A percentile compares a stretch with the other conserved stretches of the same genome.
Conservation (phyloP, 1,140 invertebrate species). For the Teleopsis dalmanni region DNA sequence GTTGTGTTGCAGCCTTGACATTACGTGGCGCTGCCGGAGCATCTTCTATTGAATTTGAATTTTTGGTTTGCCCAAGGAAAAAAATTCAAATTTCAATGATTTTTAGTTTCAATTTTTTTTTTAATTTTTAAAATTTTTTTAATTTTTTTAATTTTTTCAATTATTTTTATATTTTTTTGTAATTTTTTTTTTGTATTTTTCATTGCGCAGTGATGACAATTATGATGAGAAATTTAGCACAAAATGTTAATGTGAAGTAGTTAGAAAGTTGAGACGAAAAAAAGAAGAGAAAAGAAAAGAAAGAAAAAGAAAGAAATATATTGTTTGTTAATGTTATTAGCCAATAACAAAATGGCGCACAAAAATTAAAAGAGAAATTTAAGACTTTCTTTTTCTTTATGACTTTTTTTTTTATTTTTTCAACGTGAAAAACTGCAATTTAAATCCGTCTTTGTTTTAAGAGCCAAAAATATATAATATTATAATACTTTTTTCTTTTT, state of each 20-base stretch:
- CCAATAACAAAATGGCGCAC: too few species aligned
- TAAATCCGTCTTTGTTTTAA: too few species aligned
- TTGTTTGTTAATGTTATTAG: slow-evolving; percentile 28
- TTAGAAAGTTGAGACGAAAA: slow-evolving; percentile 40
- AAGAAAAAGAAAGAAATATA: slow-evolving; percentile 18
- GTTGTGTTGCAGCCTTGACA: slow-evolving; percentile 47
- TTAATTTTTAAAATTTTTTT: slow-evolving; percentile 12
- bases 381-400: too few species aligned
- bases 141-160: slow-evolving; percentile 11
- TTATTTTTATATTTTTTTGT: slow-evolving; percentile 4
- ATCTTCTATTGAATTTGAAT: slow-evolving; percentile 44
- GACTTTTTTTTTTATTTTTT: too few species aligned
- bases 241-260: slow-evolving; percentile 7
- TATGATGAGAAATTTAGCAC: too few species aligned
- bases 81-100: slow-evolving; percentile 18
- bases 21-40: slow-evolving; percentile 44
- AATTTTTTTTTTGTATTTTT: slow-evolving; percentile 11
- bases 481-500: too few species aligned
- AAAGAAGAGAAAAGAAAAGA: slow-evolving; percentile 34
- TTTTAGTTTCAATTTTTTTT: slow-evolving; percentile 11
- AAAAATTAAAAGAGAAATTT: too few species aligned
- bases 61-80: slow-evolving; percentile 12
- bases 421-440: too few species aligned
- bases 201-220: too few species aligned
- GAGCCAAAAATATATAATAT: too few species aligned